These are phyloP conservation scores for Polydrusus cervinus DNA, from an alignment of 2,888 invertebrate species.

Conservation along the genomic window DNA sequence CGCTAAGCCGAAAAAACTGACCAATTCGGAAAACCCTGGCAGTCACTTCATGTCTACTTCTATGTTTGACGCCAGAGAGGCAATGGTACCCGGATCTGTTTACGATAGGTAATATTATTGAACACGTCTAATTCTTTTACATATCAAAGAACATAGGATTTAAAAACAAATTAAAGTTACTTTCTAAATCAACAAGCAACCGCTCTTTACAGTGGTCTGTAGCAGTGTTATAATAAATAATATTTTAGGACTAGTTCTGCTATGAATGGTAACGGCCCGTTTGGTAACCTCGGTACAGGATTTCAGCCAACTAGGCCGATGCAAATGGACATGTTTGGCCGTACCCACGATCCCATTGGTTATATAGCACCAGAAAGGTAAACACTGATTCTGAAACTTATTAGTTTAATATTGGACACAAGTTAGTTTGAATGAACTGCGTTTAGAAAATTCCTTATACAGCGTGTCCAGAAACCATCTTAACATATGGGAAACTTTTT, in stretches of 20 bases:
- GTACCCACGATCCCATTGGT: slow-evolving; percentile 91
- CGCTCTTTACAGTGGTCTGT: too few relatives aligned
- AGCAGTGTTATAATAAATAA: neutral
- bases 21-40: slow-evolving; percentile 95
- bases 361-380: slow-evolving; percentile 90
- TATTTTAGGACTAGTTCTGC: slow-evolving; percentile 46
- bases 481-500: too few relatives aligned
- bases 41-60: slow-evolving; percentile 98
- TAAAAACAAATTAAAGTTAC: too few relatives aligned
- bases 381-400: neutral
- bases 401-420: too few relatives aligned
- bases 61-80: slow-evolving; percentile 97
- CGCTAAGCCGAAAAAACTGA: slow-evolving; percentile 96
- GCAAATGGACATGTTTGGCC: slow-evolving; percentile 78
- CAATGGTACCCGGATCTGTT: slow-evolving; percentile 93
- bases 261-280: slow-evolving; percentile 60
- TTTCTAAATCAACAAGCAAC: too few relatives aligned
- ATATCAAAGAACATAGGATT: too few relatives aligned
- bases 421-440: too few relatives aligned
- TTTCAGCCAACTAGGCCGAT: slow-evolving; percentile 61
- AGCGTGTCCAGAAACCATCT: too few relatives aligned
- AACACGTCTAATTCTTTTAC: neutral
- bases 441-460: too few relatives aligned
- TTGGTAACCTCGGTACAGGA: slow-evolving; percentile 44
- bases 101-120: slow-evolving; percentile 80